Evolutionary conservation across 2,888 invertebrate species (phyloP).

Genomic region (Mesorhabditis belari): DNA sequence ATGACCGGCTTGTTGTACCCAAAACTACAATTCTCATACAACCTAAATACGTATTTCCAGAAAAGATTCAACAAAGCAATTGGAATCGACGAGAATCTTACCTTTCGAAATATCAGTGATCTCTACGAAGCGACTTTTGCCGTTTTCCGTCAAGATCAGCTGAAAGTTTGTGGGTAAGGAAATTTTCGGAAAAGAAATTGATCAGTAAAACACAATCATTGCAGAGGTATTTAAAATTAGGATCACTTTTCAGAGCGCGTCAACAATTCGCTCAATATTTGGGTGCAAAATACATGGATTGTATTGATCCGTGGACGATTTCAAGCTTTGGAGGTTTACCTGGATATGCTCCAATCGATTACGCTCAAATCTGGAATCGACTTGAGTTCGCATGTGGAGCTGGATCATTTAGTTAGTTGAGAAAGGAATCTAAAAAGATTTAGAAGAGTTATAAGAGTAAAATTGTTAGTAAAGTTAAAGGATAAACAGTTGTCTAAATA

Average conservation of each 20-base stretch:
- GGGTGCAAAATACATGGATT: neutral
- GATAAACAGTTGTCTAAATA: no score
- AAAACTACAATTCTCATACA: no score
- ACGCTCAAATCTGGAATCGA: neutral
- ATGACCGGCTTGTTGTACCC: no score
- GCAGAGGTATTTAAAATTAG: no score
- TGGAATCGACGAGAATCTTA: neutral
- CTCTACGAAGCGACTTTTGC: neutral
- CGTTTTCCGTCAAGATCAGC: neutral
- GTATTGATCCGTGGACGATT: neutral
- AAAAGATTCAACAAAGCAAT: neutral
- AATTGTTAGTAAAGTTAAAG: no score
- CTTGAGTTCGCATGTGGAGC: neutral
- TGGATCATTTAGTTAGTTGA: no score
- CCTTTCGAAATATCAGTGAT: neutral
- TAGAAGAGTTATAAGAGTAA: no score
- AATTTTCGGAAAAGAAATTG: no score
- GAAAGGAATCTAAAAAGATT: no score
- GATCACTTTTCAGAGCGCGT: no score
- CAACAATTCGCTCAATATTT: neutral
- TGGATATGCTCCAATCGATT: neutral
- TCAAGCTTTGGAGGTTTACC: neutral
- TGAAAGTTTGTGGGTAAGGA: neutral
- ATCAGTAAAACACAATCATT: no score
- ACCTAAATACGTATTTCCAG: no score